phyloP scores from a whole-genome alignment of 2,888 invertebrate genomes.

The Drosophila robusta region DNA sequence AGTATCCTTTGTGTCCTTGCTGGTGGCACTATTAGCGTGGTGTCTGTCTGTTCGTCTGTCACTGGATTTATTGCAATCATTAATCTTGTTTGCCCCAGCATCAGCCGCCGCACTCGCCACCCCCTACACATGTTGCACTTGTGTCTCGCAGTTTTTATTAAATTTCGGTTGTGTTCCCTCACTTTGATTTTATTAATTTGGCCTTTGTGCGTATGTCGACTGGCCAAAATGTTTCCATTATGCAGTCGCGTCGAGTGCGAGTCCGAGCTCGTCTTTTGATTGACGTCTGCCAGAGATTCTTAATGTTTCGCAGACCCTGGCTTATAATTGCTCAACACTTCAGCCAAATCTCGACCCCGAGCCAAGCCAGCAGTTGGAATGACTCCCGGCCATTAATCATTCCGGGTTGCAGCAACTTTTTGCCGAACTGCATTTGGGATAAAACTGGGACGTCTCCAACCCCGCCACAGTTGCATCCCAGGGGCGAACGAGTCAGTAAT shows the following conservation, averaged over 20 bases:
- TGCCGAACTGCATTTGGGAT: conserved; percentile 49
- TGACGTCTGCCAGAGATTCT: conserved; percentile 79
- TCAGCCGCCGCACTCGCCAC: conserved; percentile 18
- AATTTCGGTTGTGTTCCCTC: conserved; percentile 63
- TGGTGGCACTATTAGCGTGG: conserved; percentile 80
- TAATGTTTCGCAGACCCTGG: conserved; percentile 65
- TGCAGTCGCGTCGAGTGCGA: conserved; percentile 48
- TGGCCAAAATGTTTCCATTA: conserved; percentile 59
- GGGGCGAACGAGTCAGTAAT: conserved; percentile 5
- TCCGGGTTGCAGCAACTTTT: conserved; percentile 49
- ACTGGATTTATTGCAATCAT: conserved; percentile 85
- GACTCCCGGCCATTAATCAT: conserved; percentile 66
- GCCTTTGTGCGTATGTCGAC: conserved; percentile 53
- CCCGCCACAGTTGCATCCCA: not conserved
- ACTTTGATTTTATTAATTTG: conserved; percentile 81
- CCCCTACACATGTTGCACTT: conserved; percentile 52
- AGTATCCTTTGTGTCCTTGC: conserved; percentile 80
- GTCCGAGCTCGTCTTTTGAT: conserved; percentile 60
- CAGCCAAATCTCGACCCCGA: conserved; percentile 27
- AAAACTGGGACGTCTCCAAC: conserved; percentile 10
- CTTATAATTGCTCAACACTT: conserved; percentile 77
- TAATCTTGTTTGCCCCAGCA: conserved; percentile 82
- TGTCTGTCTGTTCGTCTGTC: conserved; percentile 65
- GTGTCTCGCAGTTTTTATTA: conserved; percentile 69
- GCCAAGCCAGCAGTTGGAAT: conserved; percentile 9